Evolutionary conservation across 2,113 vertebrate genomes (phyloP).

Genomic region (Otis tarda): DNA sequence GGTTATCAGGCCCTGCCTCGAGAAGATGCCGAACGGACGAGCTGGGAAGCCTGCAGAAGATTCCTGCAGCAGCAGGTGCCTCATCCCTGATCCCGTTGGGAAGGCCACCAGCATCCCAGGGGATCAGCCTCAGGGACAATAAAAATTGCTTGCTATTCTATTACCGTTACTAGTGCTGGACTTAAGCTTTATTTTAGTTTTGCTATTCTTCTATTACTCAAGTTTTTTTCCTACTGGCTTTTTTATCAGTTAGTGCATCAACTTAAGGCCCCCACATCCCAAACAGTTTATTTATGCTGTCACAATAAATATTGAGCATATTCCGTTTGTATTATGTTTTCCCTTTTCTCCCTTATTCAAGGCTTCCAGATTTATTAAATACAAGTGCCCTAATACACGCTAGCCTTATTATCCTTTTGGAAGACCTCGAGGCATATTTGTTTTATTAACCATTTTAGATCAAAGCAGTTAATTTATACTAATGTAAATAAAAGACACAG

Average conservation of each 20-base stretch:
- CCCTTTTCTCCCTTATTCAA: not conserved
- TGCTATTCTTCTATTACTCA: not conserved
- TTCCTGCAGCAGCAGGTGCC: not conserved
- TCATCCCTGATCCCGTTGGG: not conserved
- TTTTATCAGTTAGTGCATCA: not conserved
- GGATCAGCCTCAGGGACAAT: not conserved
- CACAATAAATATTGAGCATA: not conserved
- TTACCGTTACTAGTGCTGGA: not conserved
- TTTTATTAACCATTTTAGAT: constrained; percentile 2
- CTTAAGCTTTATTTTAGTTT: not conserved
- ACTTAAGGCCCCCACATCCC: not conserved
- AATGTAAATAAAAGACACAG: not conserved
- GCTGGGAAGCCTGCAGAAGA: not conserved
- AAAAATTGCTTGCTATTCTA: not conserved
- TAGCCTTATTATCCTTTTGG: not conserved
- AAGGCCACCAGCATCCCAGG: not conserved
- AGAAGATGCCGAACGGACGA: rapidly evolving
- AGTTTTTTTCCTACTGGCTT: not conserved
- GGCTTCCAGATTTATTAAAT: constrained; percentile 2
- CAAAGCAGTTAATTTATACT: constrained; percentile 36
- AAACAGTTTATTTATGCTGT: not conserved
- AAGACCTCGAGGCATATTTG: not conserved
- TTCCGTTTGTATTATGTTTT: not conserved
- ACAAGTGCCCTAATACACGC: not conserved
- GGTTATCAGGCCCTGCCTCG: not conserved